Evolutionary conservation across 2,113 vertebrate genomes (phyloP).

Genomic region (Lonchura striata): DNA sequence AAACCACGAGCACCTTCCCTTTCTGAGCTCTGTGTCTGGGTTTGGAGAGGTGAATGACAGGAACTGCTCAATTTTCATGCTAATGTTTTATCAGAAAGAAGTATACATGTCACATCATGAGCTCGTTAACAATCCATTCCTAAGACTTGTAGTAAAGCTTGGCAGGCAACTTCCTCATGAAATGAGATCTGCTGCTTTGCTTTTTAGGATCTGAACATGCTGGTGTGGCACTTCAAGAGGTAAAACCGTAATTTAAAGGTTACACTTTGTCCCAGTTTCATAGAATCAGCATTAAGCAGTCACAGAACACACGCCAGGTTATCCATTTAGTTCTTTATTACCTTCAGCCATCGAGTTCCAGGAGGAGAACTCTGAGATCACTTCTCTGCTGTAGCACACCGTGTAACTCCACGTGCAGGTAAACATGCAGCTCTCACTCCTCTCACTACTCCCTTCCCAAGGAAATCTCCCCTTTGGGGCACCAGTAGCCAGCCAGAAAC

Average conservation of each 20-base stretch:
- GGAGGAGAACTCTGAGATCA: background rate
- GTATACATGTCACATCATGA: background rate
- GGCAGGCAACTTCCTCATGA: constrained; percentile 33
- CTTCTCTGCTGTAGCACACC: rapidly evolving
- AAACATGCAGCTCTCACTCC: background rate
- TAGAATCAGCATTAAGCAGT: background rate
- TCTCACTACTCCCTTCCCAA: background rate
- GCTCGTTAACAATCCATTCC: constrained; percentile 67
- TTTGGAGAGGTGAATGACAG: background rate
- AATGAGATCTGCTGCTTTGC: constrained; percentile 28
- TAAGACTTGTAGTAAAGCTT: constrained; percentile 24
- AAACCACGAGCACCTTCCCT: background rate
- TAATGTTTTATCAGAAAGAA: constrained; percentile 48
- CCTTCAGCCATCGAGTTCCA: background rate
- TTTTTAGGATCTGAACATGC: constrained; percentile 23
- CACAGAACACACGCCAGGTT: background rate
- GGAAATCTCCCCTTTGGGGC: background rate
- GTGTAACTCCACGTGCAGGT: background rate
- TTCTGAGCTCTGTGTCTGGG: background rate
- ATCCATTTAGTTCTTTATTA: background rate
- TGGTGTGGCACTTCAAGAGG: background rate
- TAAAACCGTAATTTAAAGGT: background rate
- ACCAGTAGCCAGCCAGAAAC: background rate
- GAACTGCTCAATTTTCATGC: constrained; percentile 41
- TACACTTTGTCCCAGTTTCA: background rate